Conservation (phyloP, 2,888 invertebrate species). For the Cylindroiulus punctatus region DNA sequence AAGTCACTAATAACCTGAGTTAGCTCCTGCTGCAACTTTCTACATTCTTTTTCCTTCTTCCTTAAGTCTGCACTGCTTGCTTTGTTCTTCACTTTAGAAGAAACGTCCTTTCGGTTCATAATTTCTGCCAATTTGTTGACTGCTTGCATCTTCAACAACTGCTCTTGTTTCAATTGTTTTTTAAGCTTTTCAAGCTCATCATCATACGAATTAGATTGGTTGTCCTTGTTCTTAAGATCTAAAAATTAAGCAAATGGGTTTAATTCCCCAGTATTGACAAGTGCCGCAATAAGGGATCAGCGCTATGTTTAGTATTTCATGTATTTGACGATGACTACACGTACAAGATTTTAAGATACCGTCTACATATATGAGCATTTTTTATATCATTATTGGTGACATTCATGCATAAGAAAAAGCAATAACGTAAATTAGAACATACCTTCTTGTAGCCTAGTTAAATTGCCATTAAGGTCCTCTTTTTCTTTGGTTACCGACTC, state of each 20-base stretch:
- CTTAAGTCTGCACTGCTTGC: constrained; percentile 73
- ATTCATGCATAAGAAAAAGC: neutral
- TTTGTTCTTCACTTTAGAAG: constrained; percentile 74
- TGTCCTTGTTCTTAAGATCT: constrained; percentile 68
- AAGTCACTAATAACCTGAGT: constrained; percentile 73
- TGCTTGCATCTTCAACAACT: constrained; percentile 89
- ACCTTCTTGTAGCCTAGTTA: constrained; percentile 82
- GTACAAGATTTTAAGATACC: too few species aligned
- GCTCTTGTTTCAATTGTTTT: constrained; percentile 86
- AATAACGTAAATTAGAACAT: constrained; percentile 54
- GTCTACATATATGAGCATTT: too few species aligned
- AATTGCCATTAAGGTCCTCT: constrained; percentile 81
- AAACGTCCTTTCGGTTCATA: constrained; percentile 89
- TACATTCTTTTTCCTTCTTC: constrained; percentile 93
- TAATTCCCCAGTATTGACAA: neutral
- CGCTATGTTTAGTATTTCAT: too few species aligned
- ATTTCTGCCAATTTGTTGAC: constrained; percentile 97
- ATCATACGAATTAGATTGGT: constrained; percentile 65
- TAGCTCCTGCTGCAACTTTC: constrained; percentile 92
- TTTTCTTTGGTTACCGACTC: constrained; percentile 78
- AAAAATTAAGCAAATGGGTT: constrained; percentile 40
- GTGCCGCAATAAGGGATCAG: neutral
- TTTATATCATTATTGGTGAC: neutral
- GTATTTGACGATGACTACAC: too few species aligned
- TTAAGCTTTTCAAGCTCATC: constrained; percentile 84